phyloP scores from a whole-genome alignment of 2,797 vertebrate species.

The Triplophysa yarkandensis region DNA sequence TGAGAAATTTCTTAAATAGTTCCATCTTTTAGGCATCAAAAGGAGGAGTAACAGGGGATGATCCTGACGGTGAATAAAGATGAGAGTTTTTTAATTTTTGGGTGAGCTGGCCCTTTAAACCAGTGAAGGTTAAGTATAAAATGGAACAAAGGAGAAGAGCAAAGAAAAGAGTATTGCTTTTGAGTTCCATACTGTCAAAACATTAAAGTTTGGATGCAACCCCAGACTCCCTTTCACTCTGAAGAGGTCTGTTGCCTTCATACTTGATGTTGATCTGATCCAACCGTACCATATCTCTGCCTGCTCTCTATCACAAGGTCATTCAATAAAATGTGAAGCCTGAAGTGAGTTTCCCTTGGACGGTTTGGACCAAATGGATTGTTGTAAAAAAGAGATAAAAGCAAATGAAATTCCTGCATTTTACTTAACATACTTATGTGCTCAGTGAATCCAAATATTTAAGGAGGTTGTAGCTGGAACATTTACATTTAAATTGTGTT shows the following conservation, averaged over 20 bases:
- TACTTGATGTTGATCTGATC: conserved; percentile 14
- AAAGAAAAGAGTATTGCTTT: neutral
- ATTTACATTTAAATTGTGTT: no score
- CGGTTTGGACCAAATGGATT: neutral
- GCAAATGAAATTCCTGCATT: no score
- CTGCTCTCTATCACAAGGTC: conserved; percentile 26
- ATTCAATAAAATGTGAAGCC: conserved; percentile 44
- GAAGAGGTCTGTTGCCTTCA: conserved; percentile 10
- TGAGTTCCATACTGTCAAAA: conserved; percentile 7
- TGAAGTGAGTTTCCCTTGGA: conserved; percentile 21
- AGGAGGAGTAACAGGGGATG: no score
- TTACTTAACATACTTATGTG: no score
- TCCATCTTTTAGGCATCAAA: no score
- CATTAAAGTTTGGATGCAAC: conserved; percentile 4
- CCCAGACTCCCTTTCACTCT: neutral
- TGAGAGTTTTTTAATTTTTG: no score
- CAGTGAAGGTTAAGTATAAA: neutral
- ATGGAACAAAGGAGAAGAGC: conserved; percentile 10
- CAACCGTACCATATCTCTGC: conserved; percentile 19
- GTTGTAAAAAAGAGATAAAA: neutral
- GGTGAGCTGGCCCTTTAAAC: neutral
- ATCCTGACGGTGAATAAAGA: no score
- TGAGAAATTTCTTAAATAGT: no score
- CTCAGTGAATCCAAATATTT: no score
- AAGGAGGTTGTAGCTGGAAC: no score